Conservation (phyloP, 2,888 invertebrate species). For the Bursaphelenchus okinawaensis region DNA sequence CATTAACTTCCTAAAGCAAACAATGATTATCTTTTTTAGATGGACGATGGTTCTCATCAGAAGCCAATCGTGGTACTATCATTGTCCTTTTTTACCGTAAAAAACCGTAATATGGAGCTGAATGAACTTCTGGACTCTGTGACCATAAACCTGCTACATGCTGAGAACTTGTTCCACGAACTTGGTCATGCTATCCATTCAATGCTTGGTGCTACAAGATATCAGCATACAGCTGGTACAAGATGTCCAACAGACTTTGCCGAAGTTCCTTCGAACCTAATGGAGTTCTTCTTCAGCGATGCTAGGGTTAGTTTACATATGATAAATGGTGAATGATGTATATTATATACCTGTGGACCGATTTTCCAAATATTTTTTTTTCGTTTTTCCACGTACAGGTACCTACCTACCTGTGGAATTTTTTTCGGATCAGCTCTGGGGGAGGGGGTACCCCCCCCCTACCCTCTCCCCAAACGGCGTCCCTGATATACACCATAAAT, state of each 20-base stretch:
- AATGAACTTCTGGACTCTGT: constrained; percentile 7
- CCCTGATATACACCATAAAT: no score
- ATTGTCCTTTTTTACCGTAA: constrained; percentile 28
- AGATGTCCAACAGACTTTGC: constrained; percentile 95
- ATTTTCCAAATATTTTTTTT: no score
- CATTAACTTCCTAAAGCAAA: constrained; percentile 9
- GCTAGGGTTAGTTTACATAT: constrained; percentile 28
- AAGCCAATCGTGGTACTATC: constrained; percentile 53
- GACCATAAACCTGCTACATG: constrained; percentile 71
- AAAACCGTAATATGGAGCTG: neutral
- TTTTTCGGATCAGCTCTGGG: no score
- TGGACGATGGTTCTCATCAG: constrained; percentile 30
- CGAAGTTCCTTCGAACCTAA: constrained; percentile 91
- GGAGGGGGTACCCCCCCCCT: no score
- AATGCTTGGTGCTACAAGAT: constrained; percentile 86
- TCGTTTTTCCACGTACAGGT: no score
- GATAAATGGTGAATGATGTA: constrained; percentile 11
- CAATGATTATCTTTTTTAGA: constrained; percentile 16
- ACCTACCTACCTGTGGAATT: no score
- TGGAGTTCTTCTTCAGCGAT: constrained; percentile 93
- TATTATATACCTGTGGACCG: no score
- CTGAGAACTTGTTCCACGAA: constrained; percentile 96
- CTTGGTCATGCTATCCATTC: constrained; percentile 99
- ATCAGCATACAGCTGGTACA: constrained; percentile 96
- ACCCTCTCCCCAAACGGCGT: no score